A percentile compares a stretch with the other conserved stretches of the same genome.
These are phyloP conservation scores for Liparis tanakae DNA, from an alignment of 2,797 vertebrate genomes.

Conservation along the genomic window DNA sequence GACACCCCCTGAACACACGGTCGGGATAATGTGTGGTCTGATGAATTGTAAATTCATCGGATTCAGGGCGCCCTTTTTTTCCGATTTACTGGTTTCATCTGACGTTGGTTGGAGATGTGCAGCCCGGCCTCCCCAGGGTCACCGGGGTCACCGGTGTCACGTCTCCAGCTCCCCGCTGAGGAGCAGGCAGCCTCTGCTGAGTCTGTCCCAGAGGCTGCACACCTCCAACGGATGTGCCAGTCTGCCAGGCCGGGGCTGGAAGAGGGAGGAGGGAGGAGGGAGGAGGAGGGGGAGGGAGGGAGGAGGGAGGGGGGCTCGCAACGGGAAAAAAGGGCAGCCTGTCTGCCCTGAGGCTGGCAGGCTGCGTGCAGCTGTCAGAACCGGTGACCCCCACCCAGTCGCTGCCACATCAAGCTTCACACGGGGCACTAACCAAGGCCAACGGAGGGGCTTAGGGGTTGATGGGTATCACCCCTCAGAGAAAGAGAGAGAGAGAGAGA, in stretches of 20 bases:
- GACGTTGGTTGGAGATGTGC: neutral
- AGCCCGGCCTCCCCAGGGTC: constrained; percentile 21
- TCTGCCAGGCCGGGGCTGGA: constrained; percentile 42
- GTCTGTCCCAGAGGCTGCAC: constrained; percentile 39
- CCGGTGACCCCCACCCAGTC: constrained; percentile 36
- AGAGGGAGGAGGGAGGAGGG: constrained; percentile 22
- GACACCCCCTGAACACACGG: neutral
- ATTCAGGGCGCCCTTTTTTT: neutral
- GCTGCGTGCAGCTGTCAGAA: constrained; percentile 69
- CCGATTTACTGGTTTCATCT: neutral
- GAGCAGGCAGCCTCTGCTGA: constrained; percentile 39
- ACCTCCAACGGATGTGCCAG: constrained; percentile 52
- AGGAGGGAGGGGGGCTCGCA: constrained; percentile 1
- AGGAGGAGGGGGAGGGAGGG: constrained; percentile 25
- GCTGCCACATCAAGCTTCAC: constrained; percentile 42
- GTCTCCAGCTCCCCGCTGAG: constrained; percentile 33
- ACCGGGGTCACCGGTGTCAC: constrained; percentile 35
- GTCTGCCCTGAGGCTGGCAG: constrained; percentile 45
- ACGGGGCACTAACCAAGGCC: constrained; percentile 32
- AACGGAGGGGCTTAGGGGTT: constrained; percentile 25
- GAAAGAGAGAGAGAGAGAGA: neutral
- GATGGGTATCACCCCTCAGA: constrained; percentile 17
- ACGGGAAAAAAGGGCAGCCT: constrained; percentile 51
- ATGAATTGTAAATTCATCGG: neutral
- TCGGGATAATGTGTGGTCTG: neutral